These are phyloP conservation scores for Tinea semifulvella DNA, from an alignment of 2,888 invertebrate genomes.

Conservation along the genomic window DNA sequence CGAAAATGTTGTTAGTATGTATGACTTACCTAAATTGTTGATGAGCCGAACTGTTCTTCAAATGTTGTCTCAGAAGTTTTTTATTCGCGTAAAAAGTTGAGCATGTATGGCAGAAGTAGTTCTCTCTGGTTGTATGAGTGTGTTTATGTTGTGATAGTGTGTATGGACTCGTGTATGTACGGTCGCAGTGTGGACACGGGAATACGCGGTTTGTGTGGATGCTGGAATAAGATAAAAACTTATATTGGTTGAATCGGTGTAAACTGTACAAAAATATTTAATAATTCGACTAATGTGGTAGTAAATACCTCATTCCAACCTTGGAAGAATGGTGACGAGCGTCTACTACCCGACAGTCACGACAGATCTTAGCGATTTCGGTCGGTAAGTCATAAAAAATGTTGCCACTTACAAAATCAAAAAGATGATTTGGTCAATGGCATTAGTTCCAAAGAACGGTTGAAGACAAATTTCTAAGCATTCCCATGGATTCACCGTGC, in stretches of 20 bases:
- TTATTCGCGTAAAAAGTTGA: constrained; percentile 26
- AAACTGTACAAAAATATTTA: neutral
- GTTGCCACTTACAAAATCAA: too few species aligned
- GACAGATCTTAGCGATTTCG: too few species aligned
- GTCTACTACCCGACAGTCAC: too few species aligned
- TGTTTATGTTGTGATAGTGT: constrained; percentile 39
- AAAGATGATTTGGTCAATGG: too few species aligned
- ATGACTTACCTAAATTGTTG: constrained; percentile 35
- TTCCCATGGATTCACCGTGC: too few species aligned
- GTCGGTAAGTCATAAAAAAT: too few species aligned
- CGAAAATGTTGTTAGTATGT: too few species aligned
- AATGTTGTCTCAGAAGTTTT: constrained; percentile 37
- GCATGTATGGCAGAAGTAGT: constrained; percentile 29
- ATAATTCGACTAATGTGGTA: too few species aligned
- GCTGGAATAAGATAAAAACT: neutral
- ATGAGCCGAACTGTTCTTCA: constrained; percentile 31
- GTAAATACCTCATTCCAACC: too few species aligned
- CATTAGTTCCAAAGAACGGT: too few species aligned
- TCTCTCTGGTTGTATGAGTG: neutral
- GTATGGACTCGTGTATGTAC: constrained; percentile 43
- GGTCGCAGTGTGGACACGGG: constrained; percentile 32
- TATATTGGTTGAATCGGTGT: neutral
- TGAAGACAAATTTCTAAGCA: too few species aligned
- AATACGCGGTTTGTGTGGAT: constrained; percentile 43
- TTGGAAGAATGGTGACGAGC: too few species aligned